A percentile compares a stretch with the other conserved stretches of the same genome.
Conservation (phyloP, 2,113 vertebrate genomes). For the Salminus brasiliensis region DNA sequence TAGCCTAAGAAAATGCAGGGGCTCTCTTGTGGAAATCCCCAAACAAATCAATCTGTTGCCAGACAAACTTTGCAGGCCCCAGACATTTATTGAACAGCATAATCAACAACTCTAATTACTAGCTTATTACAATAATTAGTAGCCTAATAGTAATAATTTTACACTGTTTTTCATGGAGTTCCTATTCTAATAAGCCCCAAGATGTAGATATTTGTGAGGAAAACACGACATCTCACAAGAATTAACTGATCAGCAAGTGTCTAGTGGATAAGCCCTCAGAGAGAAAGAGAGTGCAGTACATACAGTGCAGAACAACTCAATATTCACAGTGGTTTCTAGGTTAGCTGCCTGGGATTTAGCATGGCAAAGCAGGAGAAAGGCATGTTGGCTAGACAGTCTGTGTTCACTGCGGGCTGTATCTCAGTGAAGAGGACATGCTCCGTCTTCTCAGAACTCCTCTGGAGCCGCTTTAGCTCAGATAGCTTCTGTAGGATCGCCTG, state of each 20-base stretch:
- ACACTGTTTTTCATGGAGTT: no score
- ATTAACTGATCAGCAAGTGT: neutral
- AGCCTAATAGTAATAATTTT: no score
- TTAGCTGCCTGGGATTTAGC: slow-evolving; percentile 29
- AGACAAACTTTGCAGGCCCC: neutral
- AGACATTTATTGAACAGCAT: neutral
- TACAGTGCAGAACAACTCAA: neutral
- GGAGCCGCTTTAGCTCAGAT: slow-evolving; percentile 47
- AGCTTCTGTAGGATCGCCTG: slow-evolving; percentile 64
- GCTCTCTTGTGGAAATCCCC: neutral
- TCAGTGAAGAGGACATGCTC: slow-evolving; percentile 62
- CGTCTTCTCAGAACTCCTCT: neutral
- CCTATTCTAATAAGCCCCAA: neutral
- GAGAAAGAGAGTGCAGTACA: neutral
- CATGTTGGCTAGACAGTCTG: slow-evolving; percentile 59
- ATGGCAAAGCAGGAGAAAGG: slow-evolving; percentile 56
- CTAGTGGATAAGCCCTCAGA: neutral
- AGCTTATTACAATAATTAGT: no score
- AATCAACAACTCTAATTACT: neutral
- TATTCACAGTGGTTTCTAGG: neutral
- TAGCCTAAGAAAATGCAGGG: no score
- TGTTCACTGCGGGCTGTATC: slow-evolving; percentile 61
- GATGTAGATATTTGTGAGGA: neutral
- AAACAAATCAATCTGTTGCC: neutral
- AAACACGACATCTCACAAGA: neutral